Evolutionary conservation across 1,140 invertebrate genomes (phyloP), one percentile per base, ranked within the genome.

Genomic region (Bombus affinis): DNA sequence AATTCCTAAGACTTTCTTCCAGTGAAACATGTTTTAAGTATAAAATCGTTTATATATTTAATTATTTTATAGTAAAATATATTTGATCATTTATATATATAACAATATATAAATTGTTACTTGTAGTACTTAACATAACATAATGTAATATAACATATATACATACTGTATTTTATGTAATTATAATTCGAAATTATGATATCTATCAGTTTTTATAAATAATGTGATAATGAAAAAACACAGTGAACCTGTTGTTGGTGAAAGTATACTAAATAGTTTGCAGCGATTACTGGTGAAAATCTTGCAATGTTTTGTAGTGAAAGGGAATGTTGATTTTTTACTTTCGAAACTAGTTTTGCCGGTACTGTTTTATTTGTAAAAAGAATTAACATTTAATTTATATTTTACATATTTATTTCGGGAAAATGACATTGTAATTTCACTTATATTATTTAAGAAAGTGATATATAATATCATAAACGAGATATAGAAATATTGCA

Each of bases 1-100:
- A 37, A 65, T 39, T 47, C 57, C 35, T 25, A 89, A 15, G 12
- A 79, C 13, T 12, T 70, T 89, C 32, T 47, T 90, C 62, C 66
- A 87, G 22, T 74, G 66, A n/a, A 85, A 85, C 89, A 90, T 90
- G 13, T 32, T 75, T 25, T 13, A 37, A 39, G 42, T 18, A n/a
- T 57, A 53, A 25, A 53, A 57, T 72, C 42, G 8, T 22, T 37
- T 22, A 39, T 71, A 47, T 32, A n/a, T 32, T 18, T 44, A n/a
- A 70, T 12, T 70, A 70, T 70, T 37, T 70, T 22, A 25, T 39
- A 13, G 68, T 28, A 71, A 39, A 39, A 13, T 70, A 68, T 65
- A 28, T 70, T 70, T 25, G 12, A 39, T 39, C 12, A 70, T 39
- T 70, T 39, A 70, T 28, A 70, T 70, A 70, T 13, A 8, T 28